Evolutionary conservation across 1,140 invertebrate species (phyloP).

Genomic region (Danaus plexippus): DNA sequence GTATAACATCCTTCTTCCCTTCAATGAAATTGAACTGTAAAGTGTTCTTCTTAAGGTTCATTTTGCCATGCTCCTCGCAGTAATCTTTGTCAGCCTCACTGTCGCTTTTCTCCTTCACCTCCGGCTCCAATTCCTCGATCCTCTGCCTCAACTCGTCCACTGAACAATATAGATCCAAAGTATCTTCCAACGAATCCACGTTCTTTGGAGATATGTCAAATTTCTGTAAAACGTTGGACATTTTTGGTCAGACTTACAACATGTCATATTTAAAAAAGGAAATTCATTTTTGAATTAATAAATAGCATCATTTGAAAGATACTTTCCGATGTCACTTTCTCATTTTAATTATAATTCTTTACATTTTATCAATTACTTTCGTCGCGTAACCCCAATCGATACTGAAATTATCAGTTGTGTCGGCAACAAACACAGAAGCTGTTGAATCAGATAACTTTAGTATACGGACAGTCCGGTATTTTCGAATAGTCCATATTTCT

Average conservation of each 20-base stretch:
- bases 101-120: constrained; percentile 44
- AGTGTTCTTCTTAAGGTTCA: constrained; percentile 62
- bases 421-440: too few relatives aligned
- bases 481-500: too few relatives aligned
- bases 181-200: constrained; percentile 67
- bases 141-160: constrained; percentile 74
- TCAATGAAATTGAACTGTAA: constrained; percentile 70
- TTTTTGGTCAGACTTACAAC: not conserved
- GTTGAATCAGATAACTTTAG: too few relatives aligned
- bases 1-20: constrained; percentile 71
- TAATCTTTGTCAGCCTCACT: constrained; percentile 38
- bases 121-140: constrained; percentile 63
- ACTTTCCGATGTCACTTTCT: too few relatives aligned
- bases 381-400: too few relatives aligned
- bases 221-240: constrained; percentile 37
- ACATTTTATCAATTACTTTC: too few relatives aligned
- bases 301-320: too few relatives aligned
- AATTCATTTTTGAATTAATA: not conserved
- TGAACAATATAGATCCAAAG: constrained; percentile 75
- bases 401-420: too few relatives aligned
- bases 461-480: too few relatives aligned
- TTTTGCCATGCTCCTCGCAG: constrained; percentile 42
- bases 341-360: too few relatives aligned
- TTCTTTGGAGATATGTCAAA: constrained; percentile 62
- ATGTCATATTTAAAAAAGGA: not conserved